These are phyloP conservation scores for Tiphia femorata DNA, from an alignment of 2,888 invertebrate species.

Conservation along the genomic window DNA sequence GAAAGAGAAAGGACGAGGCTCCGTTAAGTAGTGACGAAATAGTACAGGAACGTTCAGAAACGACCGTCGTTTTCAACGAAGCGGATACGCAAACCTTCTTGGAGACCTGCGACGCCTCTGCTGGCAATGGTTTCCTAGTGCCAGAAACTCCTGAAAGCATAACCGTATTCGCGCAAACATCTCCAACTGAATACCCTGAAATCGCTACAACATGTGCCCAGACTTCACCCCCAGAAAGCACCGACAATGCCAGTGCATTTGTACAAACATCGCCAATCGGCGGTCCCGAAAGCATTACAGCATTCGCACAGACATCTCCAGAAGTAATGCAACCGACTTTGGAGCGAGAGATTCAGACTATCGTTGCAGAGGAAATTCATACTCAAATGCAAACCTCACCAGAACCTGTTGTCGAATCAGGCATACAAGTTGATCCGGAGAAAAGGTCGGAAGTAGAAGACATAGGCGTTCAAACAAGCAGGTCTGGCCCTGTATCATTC, in stretches of 20 bases:
- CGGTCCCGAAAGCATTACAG: background rate
- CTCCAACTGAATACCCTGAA: constrained; percentile 61
- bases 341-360: constrained; percentile 70
- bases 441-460: constrained; percentile 68
- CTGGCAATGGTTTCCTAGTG: constrained; percentile 39
- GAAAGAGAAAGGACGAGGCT: constrained; percentile 67
- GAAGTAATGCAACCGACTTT: constrained; percentile 62
- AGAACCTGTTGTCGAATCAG: constrained; percentile 59
- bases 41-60: constrained; percentile 52
- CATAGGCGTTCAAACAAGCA: constrained; percentile 69
- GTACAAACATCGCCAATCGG: background rate
- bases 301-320: background rate
- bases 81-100: constrained; percentile 53
- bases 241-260: too few species aligned
- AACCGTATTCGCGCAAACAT: constrained; percentile 72
- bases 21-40: constrained; percentile 29
- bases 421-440: constrained; percentile 46
- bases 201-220: too few species aligned
- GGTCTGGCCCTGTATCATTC: constrained; percentile 63
- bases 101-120: constrained; percentile 49
- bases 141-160: constrained; percentile 35
- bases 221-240: too few species aligned
- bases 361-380: constrained; percentile 68
- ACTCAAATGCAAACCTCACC: constrained; percentile 75
- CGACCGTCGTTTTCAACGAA: constrained; percentile 67